A percentile compares a stretch with the other conserved stretches of the same genome.
These are phyloP conservation scores for Ostrea denselamellosa DNA, from an alignment of 1,140 invertebrate genomes.

Conservation along the genomic window DNA sequence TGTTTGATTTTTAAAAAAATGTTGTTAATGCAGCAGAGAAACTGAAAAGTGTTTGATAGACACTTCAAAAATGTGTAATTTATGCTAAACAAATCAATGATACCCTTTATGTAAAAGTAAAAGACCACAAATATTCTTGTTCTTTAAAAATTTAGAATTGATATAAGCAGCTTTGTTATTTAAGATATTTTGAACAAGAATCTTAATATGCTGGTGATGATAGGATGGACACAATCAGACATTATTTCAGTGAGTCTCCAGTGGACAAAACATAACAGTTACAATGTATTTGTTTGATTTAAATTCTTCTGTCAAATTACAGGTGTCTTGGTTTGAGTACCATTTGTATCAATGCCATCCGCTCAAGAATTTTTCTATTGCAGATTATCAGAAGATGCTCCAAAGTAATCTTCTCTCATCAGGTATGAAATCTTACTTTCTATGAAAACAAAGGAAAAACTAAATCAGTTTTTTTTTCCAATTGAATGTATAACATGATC, in stretches of 20 bases:
- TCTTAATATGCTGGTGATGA: not conserved
- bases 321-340: too few species aligned
- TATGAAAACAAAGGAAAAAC: not conserved
- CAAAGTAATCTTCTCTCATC: conserved; percentile 29
- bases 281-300: too few species aligned
- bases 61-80: not conserved
- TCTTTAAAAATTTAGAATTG: not conserved
- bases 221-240: conserved; percentile 2
- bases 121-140: not conserved
- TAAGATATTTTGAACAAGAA: conserved; percentile 11
- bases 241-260: not conserved
- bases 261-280: too few species aligned
- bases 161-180: conserved; percentile 6
- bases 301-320: too few species aligned
- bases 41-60: not conserved
- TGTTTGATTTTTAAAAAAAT: not conserved
- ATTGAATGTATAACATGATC: too few species aligned
- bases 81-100: not conserved
- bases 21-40: not conserved
- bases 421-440: not conserved
- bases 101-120: not conserved
- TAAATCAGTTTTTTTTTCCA: too few species aligned
- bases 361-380: not conserved
- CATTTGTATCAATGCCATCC: too few species aligned
- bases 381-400: conserved; percentile 32